Evolutionary conservation across 1,140 invertebrate species (phyloP).

Genomic region (Heliconius melpomene): DNA sequence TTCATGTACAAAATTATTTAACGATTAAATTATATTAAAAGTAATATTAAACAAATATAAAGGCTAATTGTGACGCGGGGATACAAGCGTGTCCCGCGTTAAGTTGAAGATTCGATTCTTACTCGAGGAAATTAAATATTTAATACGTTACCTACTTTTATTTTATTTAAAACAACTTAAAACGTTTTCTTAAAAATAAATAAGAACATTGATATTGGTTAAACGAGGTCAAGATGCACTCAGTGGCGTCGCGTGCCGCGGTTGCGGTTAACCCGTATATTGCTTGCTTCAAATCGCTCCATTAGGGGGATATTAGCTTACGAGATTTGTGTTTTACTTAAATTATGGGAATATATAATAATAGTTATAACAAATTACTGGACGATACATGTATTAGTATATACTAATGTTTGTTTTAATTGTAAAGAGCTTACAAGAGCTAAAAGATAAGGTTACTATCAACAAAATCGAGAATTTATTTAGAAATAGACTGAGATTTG

Average conservation of each 20-base stretch:
- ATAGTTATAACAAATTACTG: not conserved
- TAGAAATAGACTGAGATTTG: too few relatives aligned
- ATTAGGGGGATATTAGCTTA: constrained; percentile 37
- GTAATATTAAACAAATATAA: too few relatives aligned
- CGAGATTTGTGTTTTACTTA: constrained; percentile 19
- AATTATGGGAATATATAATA: constrained; percentile 1
- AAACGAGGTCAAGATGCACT: constrained; percentile 38
- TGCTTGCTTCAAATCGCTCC: constrained; percentile 37
- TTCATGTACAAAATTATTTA: not conserved
- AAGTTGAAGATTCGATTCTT: too few relatives aligned
- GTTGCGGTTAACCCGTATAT: constrained; percentile 53
- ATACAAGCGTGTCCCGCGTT: too few relatives aligned
- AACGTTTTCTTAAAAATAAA: not conserved
- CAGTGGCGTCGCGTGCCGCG: constrained; percentile 48
- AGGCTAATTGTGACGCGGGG: too few relatives aligned
- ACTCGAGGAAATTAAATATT: not conserved
- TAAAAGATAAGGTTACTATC: too few relatives aligned
- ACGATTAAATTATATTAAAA: too few relatives aligned
- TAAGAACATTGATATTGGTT: constrained; percentile 4
- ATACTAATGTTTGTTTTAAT: not conserved
- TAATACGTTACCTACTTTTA: too few relatives aligned
- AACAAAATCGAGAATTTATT: too few relatives aligned
- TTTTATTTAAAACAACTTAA: not conserved
- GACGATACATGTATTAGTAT: not conserved
- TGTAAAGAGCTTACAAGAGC: not conserved